phyloP scores from a whole-genome alignment of 1,140 invertebrate genomes.

The Triops cancriformis region DNA sequence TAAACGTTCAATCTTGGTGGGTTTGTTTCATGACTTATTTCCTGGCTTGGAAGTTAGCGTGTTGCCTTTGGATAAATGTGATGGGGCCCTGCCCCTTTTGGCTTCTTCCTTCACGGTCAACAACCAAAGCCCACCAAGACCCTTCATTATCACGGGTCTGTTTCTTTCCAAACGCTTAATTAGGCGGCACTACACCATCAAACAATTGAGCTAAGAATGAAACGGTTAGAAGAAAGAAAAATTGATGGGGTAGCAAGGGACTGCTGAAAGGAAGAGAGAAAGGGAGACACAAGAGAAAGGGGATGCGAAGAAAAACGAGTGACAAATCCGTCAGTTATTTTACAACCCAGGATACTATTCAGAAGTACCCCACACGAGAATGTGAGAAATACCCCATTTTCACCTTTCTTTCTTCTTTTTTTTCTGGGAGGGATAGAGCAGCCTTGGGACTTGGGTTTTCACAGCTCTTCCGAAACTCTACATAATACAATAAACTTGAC shows the following conservation, averaged over 20 bases:
- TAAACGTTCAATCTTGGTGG: not conserved
- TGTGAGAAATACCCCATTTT: not conserved
- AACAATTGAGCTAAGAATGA: conserved; percentile 2
- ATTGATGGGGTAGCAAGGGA: not conserved
- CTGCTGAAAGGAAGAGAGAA: not conserved
- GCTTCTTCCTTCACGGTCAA: conserved; percentile 8
- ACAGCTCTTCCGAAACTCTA: not conserved
- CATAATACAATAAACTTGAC: not conserved
- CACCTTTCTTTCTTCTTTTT: not conserved
- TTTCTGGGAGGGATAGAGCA: not conserved
- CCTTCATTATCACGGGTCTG: conserved; percentile 10
- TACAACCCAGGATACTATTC: too few relatives aligned
- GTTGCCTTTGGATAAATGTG: not conserved
- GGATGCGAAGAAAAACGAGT: not conserved
- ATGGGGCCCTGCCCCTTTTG: conserved; percentile 11
- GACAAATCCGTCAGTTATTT: not conserved
- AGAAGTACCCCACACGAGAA: not conserved
- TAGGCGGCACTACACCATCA: conserved; percentile 7
- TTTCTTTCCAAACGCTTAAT: conserved; percentile 2
- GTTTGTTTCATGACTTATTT: not conserved
- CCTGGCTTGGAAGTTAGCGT: not conserved
- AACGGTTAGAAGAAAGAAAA: not conserved
- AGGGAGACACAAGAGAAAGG: not conserved
- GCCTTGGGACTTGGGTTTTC: not conserved
- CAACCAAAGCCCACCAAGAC: conserved; percentile 12